Evolutionary conservation across 2,797 vertebrate species (phyloP).

Genomic region (Ptychobarbus kaznakovi): DNA sequence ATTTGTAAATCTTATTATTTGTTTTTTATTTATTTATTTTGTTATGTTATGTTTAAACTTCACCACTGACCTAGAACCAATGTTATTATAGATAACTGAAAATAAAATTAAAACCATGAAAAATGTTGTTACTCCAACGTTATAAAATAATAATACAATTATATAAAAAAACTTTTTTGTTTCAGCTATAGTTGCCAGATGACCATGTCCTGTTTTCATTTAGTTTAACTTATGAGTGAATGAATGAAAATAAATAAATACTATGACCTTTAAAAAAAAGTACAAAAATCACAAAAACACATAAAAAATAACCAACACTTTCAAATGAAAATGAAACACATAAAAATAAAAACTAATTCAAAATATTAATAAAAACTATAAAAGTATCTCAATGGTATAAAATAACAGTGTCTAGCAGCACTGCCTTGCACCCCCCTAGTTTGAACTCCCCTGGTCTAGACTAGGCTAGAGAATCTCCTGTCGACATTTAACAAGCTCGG

Average conservation of each 20-base stretch:
- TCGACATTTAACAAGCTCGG: conserved; percentile 41
- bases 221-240: not conserved
- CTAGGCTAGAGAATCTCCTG: not conserved
- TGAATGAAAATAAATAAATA: not conserved
- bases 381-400: not conserved
- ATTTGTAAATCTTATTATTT: no score
- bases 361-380: not conserved
- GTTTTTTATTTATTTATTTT: no score
- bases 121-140: not conserved
- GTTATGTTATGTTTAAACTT: not conserved
- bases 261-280: not conserved
- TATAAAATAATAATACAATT: not conserved
- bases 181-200: not conserved
- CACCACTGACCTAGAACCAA: not conserved
- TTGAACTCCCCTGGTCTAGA: not conserved
- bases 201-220: not conserved
- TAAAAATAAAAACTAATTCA: not conserved
- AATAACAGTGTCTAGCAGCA: not conserved
- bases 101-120: not conserved
- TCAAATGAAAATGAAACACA: not conserved
- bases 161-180: not conserved
- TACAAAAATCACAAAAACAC: not conserved
- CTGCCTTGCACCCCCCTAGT: not conserved
- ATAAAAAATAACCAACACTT: not conserved
- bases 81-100: not conserved